Percentiles rank a stretch among this genome's conserved stretches.
Evolutionary conservation across 2,797 vertebrate genomes (phyloP).

Genomic region (Dendrocincla fuliginosa): DNA sequence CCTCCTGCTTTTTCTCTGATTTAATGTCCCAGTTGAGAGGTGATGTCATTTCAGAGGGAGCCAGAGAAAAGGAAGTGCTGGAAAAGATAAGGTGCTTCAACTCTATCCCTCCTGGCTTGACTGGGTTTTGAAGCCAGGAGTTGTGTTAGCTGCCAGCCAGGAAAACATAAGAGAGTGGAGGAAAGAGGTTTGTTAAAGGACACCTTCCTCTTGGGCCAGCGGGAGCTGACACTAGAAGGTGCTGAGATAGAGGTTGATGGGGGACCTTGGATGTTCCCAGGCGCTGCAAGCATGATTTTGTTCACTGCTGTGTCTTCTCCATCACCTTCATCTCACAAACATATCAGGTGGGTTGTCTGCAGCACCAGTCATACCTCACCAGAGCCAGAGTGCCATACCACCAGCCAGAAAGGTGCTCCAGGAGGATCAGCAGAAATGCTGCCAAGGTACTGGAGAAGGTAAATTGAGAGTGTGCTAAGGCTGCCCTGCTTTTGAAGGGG

Average conservation of each 20-base stretch:
- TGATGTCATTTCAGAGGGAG: conserved; percentile 89
- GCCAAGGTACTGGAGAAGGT: not conserved
- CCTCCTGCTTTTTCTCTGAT: conserved; percentile 81
- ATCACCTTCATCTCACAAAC: not conserved
- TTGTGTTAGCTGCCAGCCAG: not conserved
- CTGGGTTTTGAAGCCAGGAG: not conserved
- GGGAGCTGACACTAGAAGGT: not conserved
- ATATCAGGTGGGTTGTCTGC: not conserved
- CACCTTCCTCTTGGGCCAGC: not conserved
- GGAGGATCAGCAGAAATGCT: not conserved
- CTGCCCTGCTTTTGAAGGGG: not conserved
- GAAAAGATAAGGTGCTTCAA: conserved; percentile 54
- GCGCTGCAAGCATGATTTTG: not conserved
- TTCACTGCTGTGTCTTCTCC: not conserved
- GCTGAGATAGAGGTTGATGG: not conserved
- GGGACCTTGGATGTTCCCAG: not conserved
- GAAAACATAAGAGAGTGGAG: not conserved
- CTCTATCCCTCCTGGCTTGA: not conserved
- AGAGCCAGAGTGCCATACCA: not conserved
- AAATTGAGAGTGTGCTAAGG: not conserved
- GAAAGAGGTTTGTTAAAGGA: not conserved
- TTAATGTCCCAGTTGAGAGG: conserved; percentile 88
- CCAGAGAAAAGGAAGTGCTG: conserved; percentile 53
- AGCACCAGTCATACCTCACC: not conserved
- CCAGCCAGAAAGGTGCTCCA: not conserved